These are phyloP conservation scores for Stomatorhinus walkeri DNA, from an alignment of 2,797 vertebrate species.

Conservation along the genomic window DNA sequence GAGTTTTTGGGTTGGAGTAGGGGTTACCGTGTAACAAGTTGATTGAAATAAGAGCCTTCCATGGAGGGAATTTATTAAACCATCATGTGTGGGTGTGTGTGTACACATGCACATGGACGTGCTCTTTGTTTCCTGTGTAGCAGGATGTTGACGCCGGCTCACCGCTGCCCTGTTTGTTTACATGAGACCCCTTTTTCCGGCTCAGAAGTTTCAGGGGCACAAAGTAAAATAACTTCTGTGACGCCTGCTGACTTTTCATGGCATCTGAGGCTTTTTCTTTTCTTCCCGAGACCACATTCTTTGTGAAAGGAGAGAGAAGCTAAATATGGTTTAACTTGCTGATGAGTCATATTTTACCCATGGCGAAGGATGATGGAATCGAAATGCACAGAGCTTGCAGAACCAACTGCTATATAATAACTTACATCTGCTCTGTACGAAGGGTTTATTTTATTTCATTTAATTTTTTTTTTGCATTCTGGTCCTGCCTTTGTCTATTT, in stretches of 20 bases:
- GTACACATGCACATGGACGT: neutral
- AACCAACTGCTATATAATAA: neutral
- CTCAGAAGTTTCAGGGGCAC: neutral
- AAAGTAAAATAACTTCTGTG: neutral
- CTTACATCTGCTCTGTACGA: neutral
- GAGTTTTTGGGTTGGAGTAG: neutral
- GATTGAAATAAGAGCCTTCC: neutral
- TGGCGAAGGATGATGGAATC: neutral
- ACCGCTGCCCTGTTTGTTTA: slow-evolving; percentile 8
- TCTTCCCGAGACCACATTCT: neutral
- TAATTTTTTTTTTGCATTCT: neutral
- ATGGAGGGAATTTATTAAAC: neutral
- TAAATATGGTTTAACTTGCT: neutral
- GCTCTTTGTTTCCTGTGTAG: neutral
- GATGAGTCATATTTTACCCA: slow-evolving; percentile 4
- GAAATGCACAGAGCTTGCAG: neutral
- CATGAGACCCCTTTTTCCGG: neutral
- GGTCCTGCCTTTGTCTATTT: neutral
- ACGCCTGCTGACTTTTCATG: neutral
- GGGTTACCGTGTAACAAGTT: neutral
- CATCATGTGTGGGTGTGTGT: too few relatives aligned
- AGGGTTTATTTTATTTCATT: neutral
- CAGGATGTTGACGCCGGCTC: neutral
- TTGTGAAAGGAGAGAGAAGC: neutral
- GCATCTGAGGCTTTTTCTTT: neutral